Evolutionary conservation across 2,888 invertebrate species (phyloP).

Genomic region (Volucella bombylans): DNA sequence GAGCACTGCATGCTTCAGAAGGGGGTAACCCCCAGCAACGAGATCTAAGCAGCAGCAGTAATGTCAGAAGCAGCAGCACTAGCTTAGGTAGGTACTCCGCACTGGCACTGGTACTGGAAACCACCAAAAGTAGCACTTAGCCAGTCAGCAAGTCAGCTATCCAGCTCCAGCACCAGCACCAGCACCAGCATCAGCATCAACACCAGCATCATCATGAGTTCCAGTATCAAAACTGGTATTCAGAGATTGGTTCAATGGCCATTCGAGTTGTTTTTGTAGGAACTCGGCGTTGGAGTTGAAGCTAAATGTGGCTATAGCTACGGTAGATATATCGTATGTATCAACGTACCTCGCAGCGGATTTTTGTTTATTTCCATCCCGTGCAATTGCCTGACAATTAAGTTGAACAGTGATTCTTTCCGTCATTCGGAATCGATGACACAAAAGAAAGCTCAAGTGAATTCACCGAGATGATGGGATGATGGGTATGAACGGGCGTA

Average conservation of each 20-base stretch:
- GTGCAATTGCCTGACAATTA: constrained; percentile 45
- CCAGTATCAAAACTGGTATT: constrained; percentile 56
- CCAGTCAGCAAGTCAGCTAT: background rate
- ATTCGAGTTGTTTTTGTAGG: constrained; percentile 58
- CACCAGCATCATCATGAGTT: too few relatives aligned
- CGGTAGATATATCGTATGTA: too few relatives aligned
- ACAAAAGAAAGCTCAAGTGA: constrained; percentile 36
- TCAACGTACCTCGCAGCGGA: background rate
- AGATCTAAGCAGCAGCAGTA: background rate
- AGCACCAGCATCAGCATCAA: too few relatives aligned
- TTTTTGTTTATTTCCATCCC: constrained; percentile 3
- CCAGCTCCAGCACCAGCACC: too few relatives aligned
- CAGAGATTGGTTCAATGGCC: constrained; percentile 66
- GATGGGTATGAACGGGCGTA: background rate
- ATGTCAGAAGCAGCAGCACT: constrained; percentile 1
- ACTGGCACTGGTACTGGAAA: background rate
- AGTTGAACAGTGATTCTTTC: constrained; percentile 27
- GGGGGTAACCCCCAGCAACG: background rate
- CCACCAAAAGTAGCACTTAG: constrained; percentile 31
- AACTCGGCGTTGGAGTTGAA: constrained; percentile 12
- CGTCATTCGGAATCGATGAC: constrained; percentile 39
- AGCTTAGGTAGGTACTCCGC: background rate
- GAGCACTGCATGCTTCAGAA: constrained; percentile 33
- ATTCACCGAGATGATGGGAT: too few relatives aligned
- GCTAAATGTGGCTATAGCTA: too few relatives aligned